phyloP scores from a whole-genome alignment of 1,140 invertebrate genomes.

The Hylyphantes graminicola region DNA sequence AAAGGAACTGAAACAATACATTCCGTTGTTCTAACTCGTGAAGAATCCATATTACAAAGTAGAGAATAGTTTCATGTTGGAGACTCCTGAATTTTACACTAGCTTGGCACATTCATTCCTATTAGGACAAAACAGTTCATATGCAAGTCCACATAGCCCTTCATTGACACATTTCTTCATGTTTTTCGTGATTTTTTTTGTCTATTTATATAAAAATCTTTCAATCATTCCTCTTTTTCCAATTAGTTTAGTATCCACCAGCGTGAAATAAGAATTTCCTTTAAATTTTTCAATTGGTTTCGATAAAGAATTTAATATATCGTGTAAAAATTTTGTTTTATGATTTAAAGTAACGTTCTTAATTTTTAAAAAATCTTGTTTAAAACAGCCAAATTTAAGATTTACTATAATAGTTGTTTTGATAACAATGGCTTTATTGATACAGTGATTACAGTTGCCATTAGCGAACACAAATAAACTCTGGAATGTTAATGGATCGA shows the following conservation, averaged over 20 bases:
- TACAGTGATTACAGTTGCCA: no score
- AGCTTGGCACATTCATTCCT: conserved; percentile 53
- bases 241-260: conserved; percentile 36
- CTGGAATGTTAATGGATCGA: neutral
- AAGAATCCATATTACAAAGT: conserved; percentile 22
- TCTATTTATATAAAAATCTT: conserved; percentile 31
- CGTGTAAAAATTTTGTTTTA: no score
- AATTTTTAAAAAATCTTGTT: no score
- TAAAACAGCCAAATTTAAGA: no score
- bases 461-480: neutral
- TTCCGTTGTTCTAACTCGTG: neutral
- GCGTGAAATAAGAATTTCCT: neutral
- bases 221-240: conserved; percentile 26
- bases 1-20: conserved; percentile 22
- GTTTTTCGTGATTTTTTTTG: conserved; percentile 44
- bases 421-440: no score
- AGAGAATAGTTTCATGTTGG: conserved; percentile 10
- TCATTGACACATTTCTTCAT: conserved; percentile 9
- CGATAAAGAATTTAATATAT: no score
- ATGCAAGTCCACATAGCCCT: neutral
- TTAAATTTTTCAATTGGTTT: no score
- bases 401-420: no score
- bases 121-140: conserved; percentile 30
- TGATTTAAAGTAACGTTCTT: no score
- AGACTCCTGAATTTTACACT: conserved; percentile 13